These are phyloP conservation scores for Mus spretus DNA, from an alignment of 2,797 vertebrate genomes.

Conservation along the genomic window DNA sequence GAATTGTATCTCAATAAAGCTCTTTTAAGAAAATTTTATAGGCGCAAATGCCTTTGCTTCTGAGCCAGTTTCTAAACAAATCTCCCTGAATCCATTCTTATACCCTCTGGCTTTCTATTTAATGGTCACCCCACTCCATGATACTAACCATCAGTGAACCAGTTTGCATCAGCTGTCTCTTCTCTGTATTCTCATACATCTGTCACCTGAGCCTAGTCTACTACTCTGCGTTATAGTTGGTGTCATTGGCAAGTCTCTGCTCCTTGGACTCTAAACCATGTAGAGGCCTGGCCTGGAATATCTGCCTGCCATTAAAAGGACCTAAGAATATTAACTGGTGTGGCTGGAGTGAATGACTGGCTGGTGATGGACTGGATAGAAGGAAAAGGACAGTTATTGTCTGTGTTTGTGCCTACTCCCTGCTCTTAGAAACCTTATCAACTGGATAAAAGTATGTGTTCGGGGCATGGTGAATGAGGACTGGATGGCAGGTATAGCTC, in stretches of 20 bases:
- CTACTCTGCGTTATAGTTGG: not conserved
- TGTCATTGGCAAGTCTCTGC: not conserved
- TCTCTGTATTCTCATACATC: not conserved
- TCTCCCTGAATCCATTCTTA: not conserved
- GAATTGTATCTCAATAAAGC: not conserved
- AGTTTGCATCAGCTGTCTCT: not conserved
- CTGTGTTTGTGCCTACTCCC: not conserved
- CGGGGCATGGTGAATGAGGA: not conserved
- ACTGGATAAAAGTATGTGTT: not conserved
- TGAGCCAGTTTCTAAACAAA: constrained; percentile 5
- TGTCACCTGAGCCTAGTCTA: not conserved
- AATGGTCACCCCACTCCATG: not conserved
- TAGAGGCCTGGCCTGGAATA: not conserved
- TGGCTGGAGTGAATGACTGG: not conserved
- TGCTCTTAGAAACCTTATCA: not conserved
- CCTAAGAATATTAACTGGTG: not conserved
- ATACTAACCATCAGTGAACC: not conserved
- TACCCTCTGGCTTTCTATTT: not conserved
- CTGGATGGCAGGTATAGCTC: not conserved
- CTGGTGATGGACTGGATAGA: not conserved
- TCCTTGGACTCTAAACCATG: no score
- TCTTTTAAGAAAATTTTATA: not conserved
- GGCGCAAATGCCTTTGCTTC: not conserved
- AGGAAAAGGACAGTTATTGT: not conserved
- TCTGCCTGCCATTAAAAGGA: not conserved